These are phyloP conservation scores for Zygogramma bicolorata DNA, from an alignment of 2,888 invertebrate genomes.

Conservation along the genomic window DNA sequence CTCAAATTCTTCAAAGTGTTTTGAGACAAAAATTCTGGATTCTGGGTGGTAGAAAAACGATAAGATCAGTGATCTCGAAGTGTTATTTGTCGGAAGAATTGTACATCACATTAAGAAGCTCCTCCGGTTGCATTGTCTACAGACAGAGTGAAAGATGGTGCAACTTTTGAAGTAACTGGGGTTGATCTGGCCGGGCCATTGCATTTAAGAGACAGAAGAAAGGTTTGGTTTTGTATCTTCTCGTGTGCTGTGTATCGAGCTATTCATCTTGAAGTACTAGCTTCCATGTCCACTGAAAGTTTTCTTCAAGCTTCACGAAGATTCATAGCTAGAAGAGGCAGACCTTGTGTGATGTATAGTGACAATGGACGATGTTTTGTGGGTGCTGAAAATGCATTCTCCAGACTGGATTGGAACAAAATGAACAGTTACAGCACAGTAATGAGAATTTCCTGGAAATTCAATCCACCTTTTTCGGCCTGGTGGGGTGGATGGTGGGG, in stretches of 20 bases:
- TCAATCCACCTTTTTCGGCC: too few species aligned
- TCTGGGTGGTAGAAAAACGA: conserved; percentile 9
- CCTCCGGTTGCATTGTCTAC: too few species aligned
- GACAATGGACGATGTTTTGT: not conserved
- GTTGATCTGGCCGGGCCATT: not conserved
- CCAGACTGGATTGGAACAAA: not conserved
- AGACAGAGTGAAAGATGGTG: too few species aligned
- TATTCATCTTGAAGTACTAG: not conserved
- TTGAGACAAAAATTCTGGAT: not conserved
- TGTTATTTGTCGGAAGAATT: not conserved
- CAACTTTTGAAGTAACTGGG: not conserved
- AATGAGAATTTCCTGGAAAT: too few species aligned
- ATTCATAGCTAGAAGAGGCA: not conserved
- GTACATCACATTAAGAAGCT: not conserved
- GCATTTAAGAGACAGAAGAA: not conserved
- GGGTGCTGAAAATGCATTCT: conserved; percentile 1
- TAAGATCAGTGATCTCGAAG: not conserved
- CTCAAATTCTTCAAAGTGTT: conserved; percentile 10
- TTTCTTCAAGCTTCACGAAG: not conserved
- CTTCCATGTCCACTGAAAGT: not conserved
- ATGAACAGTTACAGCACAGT: not conserved
- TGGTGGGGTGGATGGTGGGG: too few species aligned
- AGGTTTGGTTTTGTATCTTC: not conserved
- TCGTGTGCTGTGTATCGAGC: not conserved
- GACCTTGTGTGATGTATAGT: not conserved